Evolutionary conservation across 2,113 vertebrate species (phyloP).

Genomic region (human (Homo sapiens)): DNA sequence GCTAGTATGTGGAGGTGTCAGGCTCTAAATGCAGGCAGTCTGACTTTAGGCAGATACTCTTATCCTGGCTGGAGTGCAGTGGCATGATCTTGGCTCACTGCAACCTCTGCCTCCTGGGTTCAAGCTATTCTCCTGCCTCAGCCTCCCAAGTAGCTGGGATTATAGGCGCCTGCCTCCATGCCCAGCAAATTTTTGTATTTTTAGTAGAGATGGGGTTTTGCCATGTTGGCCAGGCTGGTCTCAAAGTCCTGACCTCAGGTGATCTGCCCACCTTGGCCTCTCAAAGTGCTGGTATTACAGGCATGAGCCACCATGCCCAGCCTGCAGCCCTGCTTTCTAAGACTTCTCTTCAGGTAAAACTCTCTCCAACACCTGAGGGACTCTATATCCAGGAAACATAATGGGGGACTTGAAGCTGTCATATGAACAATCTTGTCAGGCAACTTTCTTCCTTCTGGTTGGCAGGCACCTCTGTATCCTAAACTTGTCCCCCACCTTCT

Average conservation of each 20-base stretch:
- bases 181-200: too few relatives aligned
- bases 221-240: too few relatives aligned
- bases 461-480: neutral
- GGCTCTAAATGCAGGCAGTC: neutral
- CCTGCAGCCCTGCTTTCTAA: neutral
- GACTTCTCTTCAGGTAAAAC: neutral
- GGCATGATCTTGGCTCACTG: too few relatives aligned
- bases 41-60: neutral
- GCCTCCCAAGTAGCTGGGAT: too few relatives aligned
- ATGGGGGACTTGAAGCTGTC: neutral
- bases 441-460: neutral
- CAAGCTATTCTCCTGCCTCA: too few relatives aligned
- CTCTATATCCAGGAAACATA: neutral
- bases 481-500: neutral
- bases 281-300: too few relatives aligned
- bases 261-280: too few relatives aligned
- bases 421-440: neutral
- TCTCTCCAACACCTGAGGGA: neutral
- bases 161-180: too few relatives aligned
- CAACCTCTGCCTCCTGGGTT: too few relatives aligned
- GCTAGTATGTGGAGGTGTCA: neutral
- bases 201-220: too few relatives aligned
- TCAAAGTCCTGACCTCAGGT: too few relatives aligned
- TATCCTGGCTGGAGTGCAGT: neutral
- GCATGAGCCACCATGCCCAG: too few relatives aligned